Evolutionary conservation across 1,140 invertebrate species (phyloP), one percentile per base, ranked within the genome.

Genomic region (Nymphalis io): DNA sequence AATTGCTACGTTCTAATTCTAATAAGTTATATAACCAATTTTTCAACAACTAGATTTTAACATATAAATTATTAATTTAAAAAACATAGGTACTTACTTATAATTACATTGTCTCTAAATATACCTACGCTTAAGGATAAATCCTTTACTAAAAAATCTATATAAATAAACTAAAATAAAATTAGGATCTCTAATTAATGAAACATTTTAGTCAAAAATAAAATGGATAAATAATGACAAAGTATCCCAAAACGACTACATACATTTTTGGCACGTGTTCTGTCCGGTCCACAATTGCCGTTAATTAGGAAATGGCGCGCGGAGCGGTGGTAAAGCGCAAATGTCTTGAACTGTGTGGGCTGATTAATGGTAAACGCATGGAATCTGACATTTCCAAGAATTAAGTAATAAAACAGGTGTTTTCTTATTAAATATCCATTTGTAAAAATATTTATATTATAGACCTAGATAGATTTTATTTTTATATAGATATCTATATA

Each of bases 251-350:
- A 85, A 80, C 79, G 76, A 79, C 79, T 75, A 78, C 79, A 87
- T 75, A 84, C 79, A 84, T 88, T 90, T 33, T 90, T 87, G 87
- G 88, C 87, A 88, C 87, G 88, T 90, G 88, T 83, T 75, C 83
- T 83, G 82, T 90, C 88, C 88, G 87, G 87, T 87, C 79, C 70
- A 76, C 88, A 90, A 90, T 90, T 90, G 88, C 66, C 60, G 80
- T 82, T 90, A 90, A 90, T 90, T 89, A 90, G 88, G 88, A 90
- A 90, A 88, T 86, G 78, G 80, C 78, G 79, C 74, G 76, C 73
- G 72, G 68, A 66, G 65, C 68, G 69, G 69, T 73, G 64, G 53
- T 53, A 70, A 72, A 64, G 63, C 69, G 69, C 62, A 75, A 71
- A 72, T 74, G 72, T 84, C 84, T 83, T 82, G 70, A 76, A 80